Evolutionary conservation across 2,113 vertebrate genomes (phyloP).

Genomic region (Parus major): DNA sequence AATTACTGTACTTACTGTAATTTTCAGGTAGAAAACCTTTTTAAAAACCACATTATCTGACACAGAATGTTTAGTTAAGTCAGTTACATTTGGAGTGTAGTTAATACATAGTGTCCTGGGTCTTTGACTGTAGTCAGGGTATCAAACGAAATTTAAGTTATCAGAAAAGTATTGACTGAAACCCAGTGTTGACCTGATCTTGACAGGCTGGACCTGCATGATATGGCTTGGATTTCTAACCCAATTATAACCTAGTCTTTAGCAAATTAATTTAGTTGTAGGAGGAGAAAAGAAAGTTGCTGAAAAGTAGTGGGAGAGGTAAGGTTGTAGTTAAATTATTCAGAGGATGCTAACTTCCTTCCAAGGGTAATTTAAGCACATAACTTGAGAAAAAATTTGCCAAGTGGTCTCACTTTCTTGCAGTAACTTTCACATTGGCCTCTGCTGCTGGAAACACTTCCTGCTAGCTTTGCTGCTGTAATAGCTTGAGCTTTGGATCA

Average conservation of each 20-base stretch:
- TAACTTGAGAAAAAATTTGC: slow-evolving; percentile 43
- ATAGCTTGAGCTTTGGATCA: slow-evolving; percentile 48
- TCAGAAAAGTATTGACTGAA: slow-evolving; percentile 72
- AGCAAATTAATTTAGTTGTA: slow-evolving; percentile 69
- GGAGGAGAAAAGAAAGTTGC: slow-evolving; percentile 72
- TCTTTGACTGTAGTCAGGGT: slow-evolving; percentile 68
- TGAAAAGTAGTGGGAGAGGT: slow-evolving; percentile 68
- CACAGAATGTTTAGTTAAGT: slow-evolving; percentile 71
- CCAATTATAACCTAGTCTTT: slow-evolving; percentile 72
- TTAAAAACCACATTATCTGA: slow-evolving; percentile 54
- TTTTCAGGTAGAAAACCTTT: slow-evolving; percentile 68
- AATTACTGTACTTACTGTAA: slow-evolving; percentile 73
- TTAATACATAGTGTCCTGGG: slow-evolving; percentile 56
- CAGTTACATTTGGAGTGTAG: slow-evolving; percentile 71
- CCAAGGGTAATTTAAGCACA: slow-evolving; percentile 72
- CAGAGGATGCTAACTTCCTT: slow-evolving; percentile 64
- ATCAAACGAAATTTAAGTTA: slow-evolving; percentile 69
- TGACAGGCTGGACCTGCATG: slow-evolving; percentile 85
- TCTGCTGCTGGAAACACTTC: slow-evolving; percentile 67
- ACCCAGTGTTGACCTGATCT: slow-evolving; percentile 76
- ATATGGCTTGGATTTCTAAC: slow-evolving; percentile 76
- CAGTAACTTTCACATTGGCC: slow-evolving; percentile 37
- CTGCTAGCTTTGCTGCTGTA: slow-evolving; percentile 60
- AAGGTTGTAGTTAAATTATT: slow-evolving; percentile 76
- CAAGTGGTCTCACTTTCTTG: slow-evolving; percentile 48